Percentiles rank a stretch among this genome's conserved stretches.
Evolutionary conservation across 2,113 vertebrate genomes (phyloP).

Genomic region (Acanthochromis polyacanthus): DNA sequence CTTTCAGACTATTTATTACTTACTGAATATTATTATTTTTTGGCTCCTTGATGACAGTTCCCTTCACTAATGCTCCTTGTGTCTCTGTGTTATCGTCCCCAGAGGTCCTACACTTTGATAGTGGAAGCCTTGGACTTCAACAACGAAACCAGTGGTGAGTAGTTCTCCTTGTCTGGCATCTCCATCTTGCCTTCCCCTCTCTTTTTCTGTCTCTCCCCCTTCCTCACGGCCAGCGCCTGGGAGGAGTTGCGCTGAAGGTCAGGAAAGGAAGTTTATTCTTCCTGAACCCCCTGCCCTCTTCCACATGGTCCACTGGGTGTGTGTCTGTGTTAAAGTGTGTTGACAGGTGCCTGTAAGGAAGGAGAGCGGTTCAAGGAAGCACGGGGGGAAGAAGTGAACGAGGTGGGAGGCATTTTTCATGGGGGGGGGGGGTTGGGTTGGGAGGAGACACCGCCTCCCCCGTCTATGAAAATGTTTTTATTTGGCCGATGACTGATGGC

Average conservation of each 20-base stretch:
- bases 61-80: constrained; percentile 58
- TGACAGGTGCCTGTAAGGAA: constrained; percentile 82
- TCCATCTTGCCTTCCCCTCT: constrained; percentile 32
- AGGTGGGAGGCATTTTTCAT: constrained; percentile 1
- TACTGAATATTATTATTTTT: background rate
- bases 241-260: constrained; percentile 63
- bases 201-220: background rate
- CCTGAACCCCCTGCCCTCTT: constrained; percentile 64
- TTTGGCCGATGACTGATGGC: constrained; percentile 80
- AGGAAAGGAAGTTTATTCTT: constrained; percentile 74
- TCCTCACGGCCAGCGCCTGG: constrained; percentile 46
- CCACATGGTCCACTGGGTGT: constrained; percentile 51
- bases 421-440: constrained; percentile 51
- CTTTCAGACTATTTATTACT: background rate
- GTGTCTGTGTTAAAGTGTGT: constrained; percentile 59
- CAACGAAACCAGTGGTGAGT: constrained; percentile 92
- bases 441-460: constrained; percentile 46
- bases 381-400: constrained; percentile 1
- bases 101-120: constrained; percentile 98
- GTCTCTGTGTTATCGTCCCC: constrained; percentile 79
- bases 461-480: constrained; percentile 84
- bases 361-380: constrained; percentile 75
- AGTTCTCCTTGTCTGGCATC: constrained; percentile 62
- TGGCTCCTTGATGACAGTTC: constrained; percentile 16
- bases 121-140: constrained; percentile 96